Evolutionary conservation across 1,140 invertebrate genomes (phyloP).

Genomic region (Xylocopa sonorina): DNA sequence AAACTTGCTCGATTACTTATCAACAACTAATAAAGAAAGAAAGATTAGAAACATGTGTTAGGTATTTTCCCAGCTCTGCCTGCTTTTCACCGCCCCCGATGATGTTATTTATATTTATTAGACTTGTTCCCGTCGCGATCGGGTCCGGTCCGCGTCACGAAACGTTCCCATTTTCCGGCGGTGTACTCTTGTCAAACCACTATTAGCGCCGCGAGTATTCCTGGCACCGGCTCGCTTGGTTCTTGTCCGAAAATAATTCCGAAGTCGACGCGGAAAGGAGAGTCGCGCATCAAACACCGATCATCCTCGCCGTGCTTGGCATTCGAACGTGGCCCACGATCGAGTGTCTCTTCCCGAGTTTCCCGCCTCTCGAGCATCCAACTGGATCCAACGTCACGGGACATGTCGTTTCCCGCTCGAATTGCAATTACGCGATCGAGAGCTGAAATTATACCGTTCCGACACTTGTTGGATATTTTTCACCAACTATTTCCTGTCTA

Average conservation of each 20-base stretch:
- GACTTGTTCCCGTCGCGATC: neutral
- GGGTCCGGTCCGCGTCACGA: neutral
- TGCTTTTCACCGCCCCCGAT: neutral
- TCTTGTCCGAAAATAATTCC: neutral
- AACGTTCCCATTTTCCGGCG: slow-evolving; percentile 11
- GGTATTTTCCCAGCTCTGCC: too few relatives aligned
- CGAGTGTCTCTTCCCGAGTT: neutral
- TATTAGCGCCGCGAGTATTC: slow-evolving; percentile 14
- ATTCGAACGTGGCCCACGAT: slow-evolving; percentile 3
- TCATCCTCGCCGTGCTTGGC: slow-evolving; percentile 1
- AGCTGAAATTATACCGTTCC: too few relatives aligned
- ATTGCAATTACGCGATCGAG: too few relatives aligned
- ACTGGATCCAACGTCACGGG: too few relatives aligned
- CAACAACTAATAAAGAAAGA: too few relatives aligned
- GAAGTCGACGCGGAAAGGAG: slow-evolving; percentile 6
- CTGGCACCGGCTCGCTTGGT: neutral
- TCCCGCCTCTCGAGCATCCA: too few relatives aligned
- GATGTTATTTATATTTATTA: slow-evolving; percentile 10
- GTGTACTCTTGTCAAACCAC: slow-evolving; percentile 20
- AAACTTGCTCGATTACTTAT: too few relatives aligned
- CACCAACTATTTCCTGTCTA: too few relatives aligned
- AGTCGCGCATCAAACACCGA: slow-evolving; percentile 13
- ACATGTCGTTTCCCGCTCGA: too few relatives aligned
- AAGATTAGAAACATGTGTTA: too few relatives aligned
- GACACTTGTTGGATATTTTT: too few relatives aligned